Conservation (phyloP, 2,797 vertebrate species). For the Poecile montanus region DNA sequence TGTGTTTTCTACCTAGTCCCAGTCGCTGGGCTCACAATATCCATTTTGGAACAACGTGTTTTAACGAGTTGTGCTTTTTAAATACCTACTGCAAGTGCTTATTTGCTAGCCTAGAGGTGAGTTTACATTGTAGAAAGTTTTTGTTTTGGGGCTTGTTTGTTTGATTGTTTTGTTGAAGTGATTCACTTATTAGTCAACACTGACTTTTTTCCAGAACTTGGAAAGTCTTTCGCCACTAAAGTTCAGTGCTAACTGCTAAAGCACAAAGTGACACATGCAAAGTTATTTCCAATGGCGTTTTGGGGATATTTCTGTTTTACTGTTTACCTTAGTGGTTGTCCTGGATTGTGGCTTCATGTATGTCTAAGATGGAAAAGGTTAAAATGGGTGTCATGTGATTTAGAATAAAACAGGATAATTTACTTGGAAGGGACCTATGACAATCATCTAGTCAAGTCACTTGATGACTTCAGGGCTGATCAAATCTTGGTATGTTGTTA, state of each 20-base stretch:
- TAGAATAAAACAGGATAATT: neutral
- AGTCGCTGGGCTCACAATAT: rapidly evolving
- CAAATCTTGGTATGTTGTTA: neutral
- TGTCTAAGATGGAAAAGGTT: neutral
- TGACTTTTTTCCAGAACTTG: neutral
- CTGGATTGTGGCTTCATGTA: neutral
- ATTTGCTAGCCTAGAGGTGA: neutral
- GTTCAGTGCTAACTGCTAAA: neutral
- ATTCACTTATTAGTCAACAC: neutral
- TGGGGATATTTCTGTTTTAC: neutral
- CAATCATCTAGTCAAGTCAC: rapidly evolving
- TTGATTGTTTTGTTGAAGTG: neutral
- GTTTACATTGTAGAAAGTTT: neutral
- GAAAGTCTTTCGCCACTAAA: neutral
- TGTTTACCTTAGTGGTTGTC: neutral
- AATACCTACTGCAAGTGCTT: neutral
- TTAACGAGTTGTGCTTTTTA: neutral
- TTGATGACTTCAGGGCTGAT: neutral
- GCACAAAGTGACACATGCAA: neutral
- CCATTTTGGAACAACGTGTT: neutral
- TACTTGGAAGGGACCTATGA: neutral
- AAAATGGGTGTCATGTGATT: neutral
- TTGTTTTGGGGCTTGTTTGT: neutral
- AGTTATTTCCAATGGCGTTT: rapidly evolving
- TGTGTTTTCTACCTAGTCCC: rapidly evolving